Evolutionary conservation across 2,888 invertebrate species (phyloP).

Genomic region (Eudasyphora cyanicolor): DNA sequence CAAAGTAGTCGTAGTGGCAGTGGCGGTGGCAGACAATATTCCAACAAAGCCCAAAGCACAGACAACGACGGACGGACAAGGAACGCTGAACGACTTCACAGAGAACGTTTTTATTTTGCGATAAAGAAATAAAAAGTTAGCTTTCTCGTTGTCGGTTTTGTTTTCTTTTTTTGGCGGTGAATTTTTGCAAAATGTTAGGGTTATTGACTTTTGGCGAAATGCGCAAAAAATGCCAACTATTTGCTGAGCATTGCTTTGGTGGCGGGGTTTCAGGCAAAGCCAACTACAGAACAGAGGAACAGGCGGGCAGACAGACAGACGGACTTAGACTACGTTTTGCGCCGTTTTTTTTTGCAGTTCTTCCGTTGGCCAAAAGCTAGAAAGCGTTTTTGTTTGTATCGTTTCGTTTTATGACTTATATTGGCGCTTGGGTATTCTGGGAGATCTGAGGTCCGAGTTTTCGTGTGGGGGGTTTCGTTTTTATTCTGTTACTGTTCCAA

Average conservation of each 20-base stretch:
- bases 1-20: neutral
- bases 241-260: neutral
- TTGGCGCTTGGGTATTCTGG: slow-evolving; percentile 27
- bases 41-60: neutral
- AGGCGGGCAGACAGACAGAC: too few relatives aligned
- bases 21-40: slow-evolving; percentile 26
- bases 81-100: slow-evolving; percentile 18
- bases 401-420: slow-evolving; percentile 3
- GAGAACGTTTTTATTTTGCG: slow-evolving; percentile 27
- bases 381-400: slow-evolving; percentile 49
- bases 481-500: too few relatives aligned
- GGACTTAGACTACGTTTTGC: neutral
- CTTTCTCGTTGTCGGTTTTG: neutral
- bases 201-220: slow-evolving; percentile 54
- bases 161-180: neutral
- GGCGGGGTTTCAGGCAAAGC: neutral
- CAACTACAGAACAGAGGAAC: neutral
- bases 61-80: too few relatives aligned
- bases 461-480: slow-evolving; percentile 21
- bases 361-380: slow-evolving; percentile 33
- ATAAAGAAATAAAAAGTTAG: slow-evolving; percentile 32
- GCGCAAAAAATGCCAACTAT: slow-evolving; percentile 34
- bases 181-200: slow-evolving; percentile 16
- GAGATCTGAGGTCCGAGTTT: neutral
- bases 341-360: neutral